Evolutionary conservation across 2,797 vertebrate genomes (phyloP).

Genomic region (Bufotes viridis): DNA sequence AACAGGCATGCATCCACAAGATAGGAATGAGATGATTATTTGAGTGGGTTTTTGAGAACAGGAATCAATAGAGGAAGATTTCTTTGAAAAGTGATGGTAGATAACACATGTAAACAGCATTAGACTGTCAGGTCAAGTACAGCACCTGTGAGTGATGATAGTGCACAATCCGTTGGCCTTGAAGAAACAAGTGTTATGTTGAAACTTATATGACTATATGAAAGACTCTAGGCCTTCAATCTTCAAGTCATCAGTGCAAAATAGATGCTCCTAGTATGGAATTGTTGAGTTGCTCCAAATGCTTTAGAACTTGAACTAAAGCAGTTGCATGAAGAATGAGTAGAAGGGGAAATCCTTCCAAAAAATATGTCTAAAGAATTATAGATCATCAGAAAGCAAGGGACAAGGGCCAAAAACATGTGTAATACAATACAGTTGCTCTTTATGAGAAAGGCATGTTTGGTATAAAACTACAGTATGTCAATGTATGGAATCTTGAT

Average conservation of each 20-base stretch:
- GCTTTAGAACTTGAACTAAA: constrained; percentile 12
- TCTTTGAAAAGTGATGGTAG: constrained; percentile 7
- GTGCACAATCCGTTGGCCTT: neutral
- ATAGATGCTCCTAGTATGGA: neutral
- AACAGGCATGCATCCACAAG: constrained; percentile 45
- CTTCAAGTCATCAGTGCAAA: neutral
- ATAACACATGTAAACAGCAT: constrained; percentile 39
- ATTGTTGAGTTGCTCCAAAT: neutral
- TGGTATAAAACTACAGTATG: constrained; percentile 18
- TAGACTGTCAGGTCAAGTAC: neutral
- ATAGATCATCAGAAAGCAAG: constrained; percentile 46
- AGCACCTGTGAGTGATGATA: constrained; percentile 18
- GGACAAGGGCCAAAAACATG: constrained; percentile 29
- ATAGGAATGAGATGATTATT: constrained; percentile 31
- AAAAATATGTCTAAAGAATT: constrained; percentile 50
- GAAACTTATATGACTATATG: neutral
- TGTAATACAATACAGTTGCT: constrained; percentile 53
- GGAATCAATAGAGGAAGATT: constrained; percentile 3
- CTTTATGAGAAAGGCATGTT: constrained; percentile 58
- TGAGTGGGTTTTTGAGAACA: neutral
- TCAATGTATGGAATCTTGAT: constrained; percentile 28
- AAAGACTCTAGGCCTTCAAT: constrained; percentile 1
- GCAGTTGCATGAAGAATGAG: constrained; percentile 21
- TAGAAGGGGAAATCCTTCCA: constrained; percentile 17
- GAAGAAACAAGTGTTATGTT: constrained; percentile 6